Evolutionary conservation across 1,140 invertebrate genomes (phyloP).

Genomic region (Hirudo medicinalis): DNA sequence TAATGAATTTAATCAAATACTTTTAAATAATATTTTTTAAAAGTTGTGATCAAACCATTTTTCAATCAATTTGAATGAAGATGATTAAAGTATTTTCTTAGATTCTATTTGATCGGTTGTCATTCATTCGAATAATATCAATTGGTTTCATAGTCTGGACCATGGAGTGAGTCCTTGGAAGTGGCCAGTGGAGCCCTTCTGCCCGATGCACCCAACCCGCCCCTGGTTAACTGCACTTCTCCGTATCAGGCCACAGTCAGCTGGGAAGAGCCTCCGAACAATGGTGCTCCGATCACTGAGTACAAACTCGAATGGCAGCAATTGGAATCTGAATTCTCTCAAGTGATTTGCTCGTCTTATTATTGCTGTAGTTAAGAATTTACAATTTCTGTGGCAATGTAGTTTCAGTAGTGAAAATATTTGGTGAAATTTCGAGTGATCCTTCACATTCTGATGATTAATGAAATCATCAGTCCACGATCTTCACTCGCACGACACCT

Average conservation of each 20-base stretch:
- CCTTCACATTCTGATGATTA: too few relatives aligned
- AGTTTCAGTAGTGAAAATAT: too few relatives aligned
- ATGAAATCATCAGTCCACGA: background rate
- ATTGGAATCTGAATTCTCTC: slow-evolving; percentile 7
- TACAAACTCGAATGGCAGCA: slow-evolving; percentile 50
- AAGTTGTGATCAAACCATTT: background rate
- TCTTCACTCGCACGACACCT: background rate
- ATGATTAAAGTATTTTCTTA: background rate
- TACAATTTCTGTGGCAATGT: background rate
- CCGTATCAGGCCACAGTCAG: slow-evolving; percentile 53
- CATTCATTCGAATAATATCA: background rate
- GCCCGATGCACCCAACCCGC: slow-evolving; percentile 55
- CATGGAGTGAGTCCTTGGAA: slow-evolving; percentile 59
- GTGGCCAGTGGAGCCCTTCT: slow-evolving; percentile 65
- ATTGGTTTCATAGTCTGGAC: slow-evolving; percentile 46
- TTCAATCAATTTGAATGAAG: background rate
- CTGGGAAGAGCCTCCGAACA: slow-evolving; percentile 61
- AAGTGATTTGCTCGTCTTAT: background rate
- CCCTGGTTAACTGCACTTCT: slow-evolving; percentile 48
- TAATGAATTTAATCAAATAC: background rate
- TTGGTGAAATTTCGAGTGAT: too few relatives aligned
- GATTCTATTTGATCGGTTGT: background rate
- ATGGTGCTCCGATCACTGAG: slow-evolving; percentile 62
- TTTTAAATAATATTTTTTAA: background rate
- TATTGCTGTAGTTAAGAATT: background rate